Base-by-base conservation (phyloP, 2,888 invertebrate genomes). In the Flexamia atlantica region DNA sequence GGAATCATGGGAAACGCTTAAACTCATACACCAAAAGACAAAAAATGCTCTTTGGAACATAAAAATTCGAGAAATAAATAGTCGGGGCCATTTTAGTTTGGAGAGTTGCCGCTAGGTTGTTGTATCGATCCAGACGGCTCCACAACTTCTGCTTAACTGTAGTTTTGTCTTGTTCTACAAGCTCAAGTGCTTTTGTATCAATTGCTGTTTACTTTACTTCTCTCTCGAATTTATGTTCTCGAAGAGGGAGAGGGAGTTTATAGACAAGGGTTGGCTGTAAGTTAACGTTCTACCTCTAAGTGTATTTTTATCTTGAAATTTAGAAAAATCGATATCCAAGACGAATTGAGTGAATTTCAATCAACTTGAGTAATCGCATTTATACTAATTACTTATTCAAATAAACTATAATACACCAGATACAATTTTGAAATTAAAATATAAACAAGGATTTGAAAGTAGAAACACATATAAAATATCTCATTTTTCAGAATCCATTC, bases 101-200 rank as follows among this genome's bases (percentile, higher is more conserved):
- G 14, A 30, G 30, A 64, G 64, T 64, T 64, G 64, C 64, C 64
- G 64, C 64, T 64, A 64, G 64, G 64, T 64, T 30, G 28, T 9
- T 30, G 28, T 64, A 64, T 64, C 64, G 64, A 64, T 64, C 64
- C 64, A 30, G 64, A 12, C 64, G 64, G 64, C 64, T 64, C 64
- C 64, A 64, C 46, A 76, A 76, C 28, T 46, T 76, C 74, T 46
- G 74, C 74, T 76, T 28, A 76, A 76, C 74, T 76, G 74, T 40
- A 76, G 74, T 76, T 76, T 42, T 46, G 74, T 76, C 74, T 76
- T 76, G 74, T 76, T 76, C 23, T 76, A 76, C 74, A 76, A 46
- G 23, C 74, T 42, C 46, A 46, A 76, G 74, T 76, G 74, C 74
- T 76, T 76, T 76, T 46, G 46, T 46, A 76, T 76, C 74, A 36